Evolutionary conservation across 2,113 vertebrate species (phyloP).

Genomic region (Lichenostomus cassidix): DNA sequence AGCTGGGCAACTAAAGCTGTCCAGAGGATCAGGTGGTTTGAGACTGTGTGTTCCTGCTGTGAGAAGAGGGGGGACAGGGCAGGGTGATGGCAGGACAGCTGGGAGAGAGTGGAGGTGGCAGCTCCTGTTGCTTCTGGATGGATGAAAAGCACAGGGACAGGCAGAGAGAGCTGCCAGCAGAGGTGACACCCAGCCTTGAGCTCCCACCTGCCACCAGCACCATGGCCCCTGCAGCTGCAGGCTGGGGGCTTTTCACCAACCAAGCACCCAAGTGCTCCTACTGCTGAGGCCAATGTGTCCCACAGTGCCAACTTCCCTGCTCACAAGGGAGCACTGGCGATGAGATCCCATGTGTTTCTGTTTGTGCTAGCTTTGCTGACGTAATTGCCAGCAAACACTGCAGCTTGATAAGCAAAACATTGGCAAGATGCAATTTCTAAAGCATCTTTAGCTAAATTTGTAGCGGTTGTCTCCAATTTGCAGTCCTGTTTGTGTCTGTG

Average conservation of each 20-base stretch:
- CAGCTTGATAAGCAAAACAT: conserved; percentile 52
- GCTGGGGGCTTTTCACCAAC: neutral
- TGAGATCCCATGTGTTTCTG: neutral
- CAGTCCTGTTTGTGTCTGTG: conserved; percentile 61
- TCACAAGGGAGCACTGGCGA: neutral
- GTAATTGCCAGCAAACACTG: conserved; percentile 22
- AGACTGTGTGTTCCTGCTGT: neutral
- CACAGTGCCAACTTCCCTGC: neutral
- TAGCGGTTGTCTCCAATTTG: conserved; percentile 67
- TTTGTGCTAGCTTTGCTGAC: conserved; percentile 1
- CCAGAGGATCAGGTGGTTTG: neutral
- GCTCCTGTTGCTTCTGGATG: neutral
- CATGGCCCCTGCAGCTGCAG: fast-evolving
- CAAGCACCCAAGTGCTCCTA: neutral
- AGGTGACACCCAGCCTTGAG: fast-evolving
- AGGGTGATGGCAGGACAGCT: neutral
- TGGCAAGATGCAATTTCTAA: conserved; percentile 60
- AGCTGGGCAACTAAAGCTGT: neutral
- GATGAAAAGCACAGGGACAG: neutral
- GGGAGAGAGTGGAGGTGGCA: neutral
- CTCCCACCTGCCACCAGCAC: neutral
- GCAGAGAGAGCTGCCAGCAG: neutral
- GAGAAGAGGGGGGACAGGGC: neutral
- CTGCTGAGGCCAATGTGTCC: neutral
- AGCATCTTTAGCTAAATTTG: conserved; percentile 62